Evolutionary conservation across 2,113 vertebrate species (phyloP).

Genomic region (Vidua chalybeata): DNA sequence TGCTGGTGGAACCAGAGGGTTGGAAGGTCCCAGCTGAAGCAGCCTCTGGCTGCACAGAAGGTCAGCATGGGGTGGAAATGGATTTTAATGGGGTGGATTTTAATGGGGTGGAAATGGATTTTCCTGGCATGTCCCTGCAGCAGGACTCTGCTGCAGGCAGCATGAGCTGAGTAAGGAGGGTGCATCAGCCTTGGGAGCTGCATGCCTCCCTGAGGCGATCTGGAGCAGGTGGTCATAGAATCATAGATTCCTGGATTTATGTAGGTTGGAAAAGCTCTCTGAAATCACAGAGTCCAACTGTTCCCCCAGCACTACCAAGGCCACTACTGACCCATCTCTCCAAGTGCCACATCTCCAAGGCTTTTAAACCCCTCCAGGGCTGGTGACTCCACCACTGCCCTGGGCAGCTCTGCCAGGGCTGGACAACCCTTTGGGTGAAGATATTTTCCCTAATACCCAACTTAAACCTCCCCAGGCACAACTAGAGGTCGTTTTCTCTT

Average conservation of each 20-base stretch:
- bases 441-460: background rate
- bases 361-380: background rate
- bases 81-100: background rate
- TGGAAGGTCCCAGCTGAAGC: background rate
- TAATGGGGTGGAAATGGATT: background rate
- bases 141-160: background rate
- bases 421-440: background rate
- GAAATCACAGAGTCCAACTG: background rate
- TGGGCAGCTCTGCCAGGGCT: background rate
- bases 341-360: background rate
- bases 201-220: background rate
- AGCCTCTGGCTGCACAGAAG: background rate
- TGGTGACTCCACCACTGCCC: background rate
- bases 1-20: rapidly evolving
- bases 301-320: background rate
- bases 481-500: rapidly evolving
- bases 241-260: background rate
- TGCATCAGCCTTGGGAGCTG: too few relatives aligned
- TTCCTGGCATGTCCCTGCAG: background rate
- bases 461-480: background rate
- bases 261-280: background rate
- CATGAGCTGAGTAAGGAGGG: rapidly evolving
- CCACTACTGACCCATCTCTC: too few relatives aligned
- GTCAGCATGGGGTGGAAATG: background rate
- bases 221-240: rapidly evolving